Conservation (phyloP, 2,113 vertebrate genomes). For the Ibidorhyncha struthersii region DNA sequence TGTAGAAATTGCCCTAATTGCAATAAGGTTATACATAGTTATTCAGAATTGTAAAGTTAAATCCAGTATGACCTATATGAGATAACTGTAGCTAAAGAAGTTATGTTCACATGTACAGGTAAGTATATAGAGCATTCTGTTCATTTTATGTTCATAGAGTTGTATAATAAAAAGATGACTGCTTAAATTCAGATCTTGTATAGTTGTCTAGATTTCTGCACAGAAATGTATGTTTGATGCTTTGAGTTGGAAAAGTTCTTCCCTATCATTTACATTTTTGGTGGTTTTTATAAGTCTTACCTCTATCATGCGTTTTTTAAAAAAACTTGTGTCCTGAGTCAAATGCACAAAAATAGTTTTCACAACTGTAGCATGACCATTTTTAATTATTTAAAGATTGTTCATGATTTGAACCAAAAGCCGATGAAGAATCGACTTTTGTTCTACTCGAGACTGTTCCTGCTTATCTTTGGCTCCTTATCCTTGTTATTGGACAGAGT, state of each 20-base stretch:
- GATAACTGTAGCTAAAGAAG: slow-evolving; percentile 83
- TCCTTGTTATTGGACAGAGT: slow-evolving; percentile 57
- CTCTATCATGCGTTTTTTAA: slow-evolving; percentile 71
- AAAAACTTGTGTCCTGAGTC: slow-evolving; percentile 66
- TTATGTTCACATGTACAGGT: slow-evolving; percentile 90
- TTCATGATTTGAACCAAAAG: slow-evolving; percentile 59
- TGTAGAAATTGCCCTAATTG: slow-evolving; percentile 83
- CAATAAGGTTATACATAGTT: slow-evolving; percentile 93
- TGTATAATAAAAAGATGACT: slow-evolving; percentile 93
- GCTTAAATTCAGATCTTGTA: slow-evolving; percentile 95
- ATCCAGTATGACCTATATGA: slow-evolving; percentile 78
- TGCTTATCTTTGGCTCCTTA: slow-evolving; percentile 65
- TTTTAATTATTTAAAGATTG: slow-evolving; percentile 68
- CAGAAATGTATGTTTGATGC: slow-evolving; percentile 79
- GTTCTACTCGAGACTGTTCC: slow-evolving; percentile 53
- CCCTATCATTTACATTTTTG: slow-evolving; percentile 71
- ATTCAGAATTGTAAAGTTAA: slow-evolving; percentile 83
- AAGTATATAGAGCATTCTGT: slow-evolving; percentile 92
- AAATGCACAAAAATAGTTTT: slow-evolving; percentile 74
- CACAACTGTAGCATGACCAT: slow-evolving; percentile 72
- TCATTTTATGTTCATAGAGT: slow-evolving; percentile 89
- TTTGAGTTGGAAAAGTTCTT: slow-evolving; percentile 81
- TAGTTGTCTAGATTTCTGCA: slow-evolving; percentile 93
- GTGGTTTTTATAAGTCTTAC: slow-evolving; percentile 77
- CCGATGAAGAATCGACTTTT: slow-evolving; percentile 5